Evolutionary conservation across 2,113 vertebrate species (phyloP).

Genomic region (Corythaixoides concolor): DNA sequence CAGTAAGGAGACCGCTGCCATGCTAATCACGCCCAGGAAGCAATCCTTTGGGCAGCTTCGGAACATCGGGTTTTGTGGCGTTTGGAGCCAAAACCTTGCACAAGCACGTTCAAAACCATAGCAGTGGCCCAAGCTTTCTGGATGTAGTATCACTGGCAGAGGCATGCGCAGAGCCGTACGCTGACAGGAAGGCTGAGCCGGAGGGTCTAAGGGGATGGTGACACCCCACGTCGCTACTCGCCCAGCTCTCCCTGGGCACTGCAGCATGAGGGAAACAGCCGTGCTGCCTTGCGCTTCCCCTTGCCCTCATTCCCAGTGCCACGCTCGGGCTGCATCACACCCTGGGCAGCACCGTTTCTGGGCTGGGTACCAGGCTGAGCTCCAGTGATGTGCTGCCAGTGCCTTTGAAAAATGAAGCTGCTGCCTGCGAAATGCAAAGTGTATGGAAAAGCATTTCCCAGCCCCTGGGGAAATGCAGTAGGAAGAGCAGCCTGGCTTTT

Average conservation of each 20-base stretch:
- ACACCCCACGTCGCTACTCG: accelerated
- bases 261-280: neutral
- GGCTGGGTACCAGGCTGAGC: neutral
- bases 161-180: neutral
- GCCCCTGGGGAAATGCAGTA: neutral
- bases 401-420: neutral
- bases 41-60: neutral
- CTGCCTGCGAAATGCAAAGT: neutral
- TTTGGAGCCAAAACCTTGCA: neutral
- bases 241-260: neutral
- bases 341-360: neutral
- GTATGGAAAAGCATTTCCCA: neutral
- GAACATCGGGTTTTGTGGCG: neutral
- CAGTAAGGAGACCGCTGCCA: neutral
- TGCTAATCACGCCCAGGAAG: neutral
- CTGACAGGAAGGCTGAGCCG: neutral
- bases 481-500: neutral
- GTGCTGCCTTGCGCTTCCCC: neutral
- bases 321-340: accelerated
- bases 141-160: neutral
- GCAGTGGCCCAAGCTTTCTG: neutral
- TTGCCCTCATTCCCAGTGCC: neutral
- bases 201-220: neutral
- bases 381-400: neutral
- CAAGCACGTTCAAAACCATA: neutral